phyloP scores from a whole-genome alignment of 1,140 invertebrate species.

The Pomacea maculata region DNA sequence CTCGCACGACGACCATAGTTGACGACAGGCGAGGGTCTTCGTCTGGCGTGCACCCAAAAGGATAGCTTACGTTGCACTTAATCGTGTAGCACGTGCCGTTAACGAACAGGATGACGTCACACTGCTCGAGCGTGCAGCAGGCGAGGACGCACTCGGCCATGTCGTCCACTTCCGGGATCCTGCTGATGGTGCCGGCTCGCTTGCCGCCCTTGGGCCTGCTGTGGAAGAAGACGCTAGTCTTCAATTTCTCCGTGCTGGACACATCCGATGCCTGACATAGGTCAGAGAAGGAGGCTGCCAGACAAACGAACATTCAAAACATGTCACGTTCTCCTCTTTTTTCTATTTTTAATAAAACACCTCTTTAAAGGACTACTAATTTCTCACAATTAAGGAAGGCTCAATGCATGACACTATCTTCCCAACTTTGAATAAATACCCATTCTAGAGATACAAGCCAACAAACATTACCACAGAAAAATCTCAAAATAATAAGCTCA shows the following conservation, averaged over 20 bases:
- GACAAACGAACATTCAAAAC: neutral
- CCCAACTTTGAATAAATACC: too few relatives aligned
- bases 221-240: neutral
- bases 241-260: conserved; percentile 78
- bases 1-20: conserved; percentile 34
- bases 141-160: conserved; percentile 75
- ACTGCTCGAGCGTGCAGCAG: conserved; percentile 76
- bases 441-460: too few relatives aligned
- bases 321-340: neutral
- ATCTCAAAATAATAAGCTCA: too few relatives aligned
- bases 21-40: conserved; percentile 23
- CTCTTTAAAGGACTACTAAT: neutral
- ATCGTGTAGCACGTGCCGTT: conserved; percentile 75
- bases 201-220: conserved; percentile 30
- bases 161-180: conserved; percentile 68
- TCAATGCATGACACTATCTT: neutral
- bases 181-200: conserved; percentile 49
- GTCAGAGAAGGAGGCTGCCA: conserved; percentile 70
- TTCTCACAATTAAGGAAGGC: neutral
- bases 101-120: conserved; percentile 83
- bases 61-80: conserved; percentile 75
- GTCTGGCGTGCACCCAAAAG: conserved; percentile 71
- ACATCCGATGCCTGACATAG: conserved; percentile 73
- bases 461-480: too few relatives aligned
- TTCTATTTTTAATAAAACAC: neutral